Conservation (phyloP, 1,140 invertebrate species). For the Hypothenemus hampei region DNA sequence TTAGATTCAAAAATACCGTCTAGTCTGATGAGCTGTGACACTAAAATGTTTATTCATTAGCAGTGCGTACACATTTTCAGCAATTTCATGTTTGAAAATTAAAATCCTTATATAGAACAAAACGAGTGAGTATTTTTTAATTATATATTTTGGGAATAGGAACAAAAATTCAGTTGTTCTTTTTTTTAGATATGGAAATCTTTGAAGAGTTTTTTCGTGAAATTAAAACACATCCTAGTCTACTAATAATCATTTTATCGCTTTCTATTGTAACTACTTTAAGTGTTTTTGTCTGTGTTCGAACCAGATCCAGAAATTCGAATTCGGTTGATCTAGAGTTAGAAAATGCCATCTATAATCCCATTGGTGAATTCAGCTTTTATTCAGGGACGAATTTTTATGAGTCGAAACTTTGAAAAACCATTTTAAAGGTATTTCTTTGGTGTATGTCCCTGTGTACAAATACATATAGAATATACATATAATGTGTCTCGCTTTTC, state of each 20-base stretch:
- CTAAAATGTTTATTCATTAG: no score
- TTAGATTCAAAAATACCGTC: no score
- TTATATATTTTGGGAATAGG: no score
- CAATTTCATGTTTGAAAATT: no score
- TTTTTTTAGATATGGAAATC: conserved; percentile 11
- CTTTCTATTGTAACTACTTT: neutral
- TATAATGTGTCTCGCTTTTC: no score
- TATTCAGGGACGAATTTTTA: neutral
- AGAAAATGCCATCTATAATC: neutral
- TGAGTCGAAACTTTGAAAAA: conserved; percentile 2
- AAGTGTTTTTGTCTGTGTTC: conserved; percentile 1
- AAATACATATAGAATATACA: no score
- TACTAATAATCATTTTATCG: conserved; percentile 1
- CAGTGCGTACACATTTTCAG: no score
- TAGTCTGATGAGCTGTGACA: no score
- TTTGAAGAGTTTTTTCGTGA: conserved; percentile 1
- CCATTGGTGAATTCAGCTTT: conserved; percentile 8
- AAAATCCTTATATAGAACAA: no score
- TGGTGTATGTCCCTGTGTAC: no score
- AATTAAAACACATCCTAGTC: conserved; percentile 3
- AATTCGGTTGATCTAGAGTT: neutral
- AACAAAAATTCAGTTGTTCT: neutral
- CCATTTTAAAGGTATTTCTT: no score
- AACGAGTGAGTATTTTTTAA: no score
- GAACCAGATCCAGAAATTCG: neutral